Percentiles rank a stretch among this genome's conserved stretches.
Conservation (phyloP, 2,888 invertebrate species). For the Patella caerulea region DNA sequence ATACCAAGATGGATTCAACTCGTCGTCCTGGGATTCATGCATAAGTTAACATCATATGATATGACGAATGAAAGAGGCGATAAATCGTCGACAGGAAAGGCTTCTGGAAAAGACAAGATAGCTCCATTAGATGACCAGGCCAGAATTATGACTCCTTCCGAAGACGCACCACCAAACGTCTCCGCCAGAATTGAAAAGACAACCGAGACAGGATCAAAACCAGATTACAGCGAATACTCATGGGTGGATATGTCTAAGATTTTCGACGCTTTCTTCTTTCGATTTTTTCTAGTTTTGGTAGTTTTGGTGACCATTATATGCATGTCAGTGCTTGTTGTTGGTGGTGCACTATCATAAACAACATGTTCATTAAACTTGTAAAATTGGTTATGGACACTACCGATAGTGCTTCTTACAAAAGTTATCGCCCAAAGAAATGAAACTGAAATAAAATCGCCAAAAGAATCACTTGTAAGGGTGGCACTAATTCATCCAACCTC, state of each 20-base stretch:
- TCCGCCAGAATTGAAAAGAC: too few relatives aligned
- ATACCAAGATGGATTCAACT: slow-evolving; percentile 26
- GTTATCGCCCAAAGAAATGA: too few relatives aligned
- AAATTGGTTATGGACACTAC: too few relatives aligned
- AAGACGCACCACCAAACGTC: neutral
- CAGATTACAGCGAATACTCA: neutral
- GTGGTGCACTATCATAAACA: neutral
- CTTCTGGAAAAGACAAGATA: neutral
- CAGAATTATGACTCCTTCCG: neutral
- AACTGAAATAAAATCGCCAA: too few relatives aligned
- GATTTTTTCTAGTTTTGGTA: slow-evolving; percentile 14
- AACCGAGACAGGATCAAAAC: neutral
- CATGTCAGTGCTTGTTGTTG: neutral
- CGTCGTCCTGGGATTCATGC: slow-evolving; percentile 14
- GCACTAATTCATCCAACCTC: too few relatives aligned
- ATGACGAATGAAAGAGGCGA: neutral
- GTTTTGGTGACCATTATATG: slow-evolving; percentile 11
- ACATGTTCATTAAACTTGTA: too few relatives aligned
- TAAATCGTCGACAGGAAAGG: neutral
- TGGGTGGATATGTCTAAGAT: slow-evolving; percentile 19
- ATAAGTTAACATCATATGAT: neutral
- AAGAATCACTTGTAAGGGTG: too few relatives aligned
- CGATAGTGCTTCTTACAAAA: too few relatives aligned
- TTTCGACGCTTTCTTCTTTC: slow-evolving; percentile 15
- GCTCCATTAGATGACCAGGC: neutral